Evolutionary conservation across 2,113 vertebrate genomes (phyloP).

Genomic region (Pelmatolapia mariae): DNA sequence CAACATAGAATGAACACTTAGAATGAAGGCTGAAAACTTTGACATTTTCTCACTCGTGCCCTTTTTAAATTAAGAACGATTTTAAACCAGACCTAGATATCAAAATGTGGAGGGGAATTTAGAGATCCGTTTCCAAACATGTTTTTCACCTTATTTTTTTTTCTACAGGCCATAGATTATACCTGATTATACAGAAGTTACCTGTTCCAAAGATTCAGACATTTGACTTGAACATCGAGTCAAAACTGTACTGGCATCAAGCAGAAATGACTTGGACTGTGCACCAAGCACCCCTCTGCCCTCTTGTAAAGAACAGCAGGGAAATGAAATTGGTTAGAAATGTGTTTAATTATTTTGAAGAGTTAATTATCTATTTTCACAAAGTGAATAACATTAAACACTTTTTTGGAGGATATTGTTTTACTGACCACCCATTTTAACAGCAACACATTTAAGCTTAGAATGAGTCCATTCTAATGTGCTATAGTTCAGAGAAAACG

Average conservation of each 20-base stretch:
- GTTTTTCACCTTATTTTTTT: neutral
- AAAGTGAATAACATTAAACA: neutral
- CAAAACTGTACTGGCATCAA: too few relatives aligned
- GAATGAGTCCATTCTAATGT: neutral
- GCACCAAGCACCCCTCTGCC: neutral
- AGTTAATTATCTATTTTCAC: neutral
- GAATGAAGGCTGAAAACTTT: neutral
- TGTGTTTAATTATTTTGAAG: neutral
- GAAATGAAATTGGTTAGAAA: neutral
- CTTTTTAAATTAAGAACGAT: neutral
- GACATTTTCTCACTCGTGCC: neutral
- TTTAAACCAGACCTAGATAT: neutral
- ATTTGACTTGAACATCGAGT: neutral
- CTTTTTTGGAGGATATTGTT: neutral
- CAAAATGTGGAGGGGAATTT: neutral
- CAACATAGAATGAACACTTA: neutral
- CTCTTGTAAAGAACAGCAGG: neutral
- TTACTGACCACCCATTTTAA: neutral
- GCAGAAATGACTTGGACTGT: too few relatives aligned
- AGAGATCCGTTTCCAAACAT: neutral
- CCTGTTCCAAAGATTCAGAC: neutral
- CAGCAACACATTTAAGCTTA: neutral
- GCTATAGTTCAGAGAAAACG: accelerated
- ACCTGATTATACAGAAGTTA: neutral
- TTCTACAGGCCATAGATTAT: neutral